Conservation (phyloP, 2,888 invertebrate species). For the Machimus atricapillus region DNA sequence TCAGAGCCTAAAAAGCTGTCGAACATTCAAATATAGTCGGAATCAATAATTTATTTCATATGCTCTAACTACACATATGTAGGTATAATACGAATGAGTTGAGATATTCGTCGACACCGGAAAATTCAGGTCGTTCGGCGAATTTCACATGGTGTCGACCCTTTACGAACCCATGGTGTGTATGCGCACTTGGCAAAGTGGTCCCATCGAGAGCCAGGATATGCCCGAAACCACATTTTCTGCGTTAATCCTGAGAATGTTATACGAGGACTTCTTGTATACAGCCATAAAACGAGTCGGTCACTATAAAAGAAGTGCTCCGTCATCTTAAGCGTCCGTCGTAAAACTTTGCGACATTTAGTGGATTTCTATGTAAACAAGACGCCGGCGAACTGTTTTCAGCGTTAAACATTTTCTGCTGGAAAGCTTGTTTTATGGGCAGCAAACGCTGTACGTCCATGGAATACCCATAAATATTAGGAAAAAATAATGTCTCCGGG, state of each 20-base stretch:
- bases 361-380: conserved; percentile 30
- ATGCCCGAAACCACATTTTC: background rate
- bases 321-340: conserved; percentile 17
- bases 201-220: background rate
- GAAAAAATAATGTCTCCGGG: background rate
- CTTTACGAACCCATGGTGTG: background rate
- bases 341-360: conserved; percentile 23
- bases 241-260: background rate
- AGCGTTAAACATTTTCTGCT: background rate
- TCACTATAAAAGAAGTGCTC: conserved; percentile 19
- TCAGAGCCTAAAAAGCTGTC: conserved; percentile 12
- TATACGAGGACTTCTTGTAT: background rate
- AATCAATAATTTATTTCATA: conserved; percentile 24
- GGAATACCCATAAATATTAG: conserved; percentile 3
- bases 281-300: background rate
- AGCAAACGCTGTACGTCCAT: background rate
- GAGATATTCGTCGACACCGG: background rate
- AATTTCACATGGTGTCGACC: background rate
- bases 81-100: background rate
- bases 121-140: background rate
- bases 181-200: background rate
- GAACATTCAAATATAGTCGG: conserved; percentile 26
- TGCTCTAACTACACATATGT: background rate
- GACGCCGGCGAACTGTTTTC: background rate
- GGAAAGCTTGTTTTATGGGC: background rate